Evolutionary conservation across 1,140 invertebrate genomes (phyloP), one percentile per base, ranked within the genome.

Genomic region (Drosophila baimaii): DNA sequence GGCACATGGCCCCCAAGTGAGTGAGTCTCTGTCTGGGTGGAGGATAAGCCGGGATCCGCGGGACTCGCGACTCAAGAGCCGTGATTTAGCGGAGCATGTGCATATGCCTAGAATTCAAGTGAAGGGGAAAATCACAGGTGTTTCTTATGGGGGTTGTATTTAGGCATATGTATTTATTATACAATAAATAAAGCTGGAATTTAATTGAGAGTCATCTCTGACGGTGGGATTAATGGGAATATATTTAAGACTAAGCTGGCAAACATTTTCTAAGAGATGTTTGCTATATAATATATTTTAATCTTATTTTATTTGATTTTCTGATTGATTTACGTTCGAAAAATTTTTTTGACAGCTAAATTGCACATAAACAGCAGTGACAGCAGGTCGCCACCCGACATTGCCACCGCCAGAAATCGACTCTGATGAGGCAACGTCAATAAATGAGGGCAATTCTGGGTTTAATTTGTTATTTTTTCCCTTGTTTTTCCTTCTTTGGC

Each of bases 401-500:
- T 23, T 43, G 41, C 41, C 21, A 12, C 12, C 19, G 27, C 23
- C 8, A 10, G 8, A 46, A 51, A 41, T 68, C 35, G 59, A n/a
- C 49, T n/a, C 39, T 66, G 68, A 31, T 46, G 31, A 23, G 46
- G 47, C 10, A 1, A 12, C 44, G 68, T 23, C 68, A 71, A 71
- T 71, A 71, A 57, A 33, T 57, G 68, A 21, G 21, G 17, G 41
- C 41, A 47, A 44, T 69, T 27, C 49, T 56, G 68, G 6, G 47
- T 57, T 71, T 71, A 71, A 71, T 71, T 56, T 47, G 21, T 58
- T 71, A 47, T 71, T 41, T 71, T 41, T 71, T 6, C 8, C 13
- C 21, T 17, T n/a, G 17, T 19, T 66, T 43, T 21, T 46, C 25
- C 39, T 44, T 23, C 29, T 19, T 8, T 46, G 19, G 31, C 3